Conservation (phyloP, 2,797 vertebrate genomes). For the Cephalopachus bancanus region DNA sequence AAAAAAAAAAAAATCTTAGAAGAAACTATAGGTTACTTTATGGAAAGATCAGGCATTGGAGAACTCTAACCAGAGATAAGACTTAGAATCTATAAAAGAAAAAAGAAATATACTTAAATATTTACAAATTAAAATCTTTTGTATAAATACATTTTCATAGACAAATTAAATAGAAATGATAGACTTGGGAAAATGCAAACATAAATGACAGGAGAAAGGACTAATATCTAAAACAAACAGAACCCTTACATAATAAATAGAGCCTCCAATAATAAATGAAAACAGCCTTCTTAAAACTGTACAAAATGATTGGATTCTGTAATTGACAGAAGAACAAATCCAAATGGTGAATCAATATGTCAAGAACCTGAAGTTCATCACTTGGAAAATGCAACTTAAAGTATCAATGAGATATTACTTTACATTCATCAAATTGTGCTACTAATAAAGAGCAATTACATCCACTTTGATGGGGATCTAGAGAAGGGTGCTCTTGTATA, state of each 20-base stretch:
- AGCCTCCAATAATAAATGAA: constrained; percentile 4
- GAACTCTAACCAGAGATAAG: background rate
- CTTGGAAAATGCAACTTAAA: constrained; percentile 14
- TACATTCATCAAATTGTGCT: background rate
- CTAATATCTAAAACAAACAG: background rate
- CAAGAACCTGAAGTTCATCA: constrained; percentile 33
- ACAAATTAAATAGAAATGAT: constrained; percentile 7
- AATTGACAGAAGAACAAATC: background rate
- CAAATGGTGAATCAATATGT: background rate
- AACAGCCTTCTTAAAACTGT: background rate
- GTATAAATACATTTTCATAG: background rate
- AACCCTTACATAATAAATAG: constrained; percentile 29
- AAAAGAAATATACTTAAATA: background rate
- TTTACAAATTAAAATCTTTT: constrained; percentile 45
- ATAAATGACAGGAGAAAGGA: background rate
- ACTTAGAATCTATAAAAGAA: background rate
- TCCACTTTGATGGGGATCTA: background rate
- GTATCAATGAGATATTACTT: background rate
- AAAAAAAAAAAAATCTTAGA: too few relatives aligned
- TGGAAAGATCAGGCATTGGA: background rate
- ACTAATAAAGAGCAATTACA: constrained; percentile 28
- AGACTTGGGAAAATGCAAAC: background rate
- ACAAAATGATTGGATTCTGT: background rate
- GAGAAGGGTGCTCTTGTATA: background rate
- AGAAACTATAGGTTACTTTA: background rate